Evolutionary conservation across 2,113 vertebrate genomes (phyloP).

Genomic region (Pterocles burchelli): DNA sequence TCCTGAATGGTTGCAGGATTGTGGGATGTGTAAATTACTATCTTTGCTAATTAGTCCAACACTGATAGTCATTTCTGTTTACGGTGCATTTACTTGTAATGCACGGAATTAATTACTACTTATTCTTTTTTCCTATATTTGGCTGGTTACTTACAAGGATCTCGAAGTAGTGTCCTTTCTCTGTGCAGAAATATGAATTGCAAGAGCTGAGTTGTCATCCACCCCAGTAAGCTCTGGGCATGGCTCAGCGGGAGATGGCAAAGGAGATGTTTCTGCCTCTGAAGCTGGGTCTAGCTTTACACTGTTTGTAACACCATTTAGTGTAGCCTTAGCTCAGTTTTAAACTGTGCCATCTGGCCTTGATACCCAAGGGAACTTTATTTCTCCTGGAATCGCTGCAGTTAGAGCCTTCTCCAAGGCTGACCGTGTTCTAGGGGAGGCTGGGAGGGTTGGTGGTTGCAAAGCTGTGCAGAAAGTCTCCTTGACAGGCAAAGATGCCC

Average conservation of each 20-base stretch:
- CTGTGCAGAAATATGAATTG: background rate
- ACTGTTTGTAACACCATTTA: background rate
- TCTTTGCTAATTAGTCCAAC: slow-evolving; percentile 21
- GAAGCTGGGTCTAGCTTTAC: background rate
- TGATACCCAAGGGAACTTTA: background rate
- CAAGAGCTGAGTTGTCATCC: background rate
- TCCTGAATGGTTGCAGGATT: background rate
- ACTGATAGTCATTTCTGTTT: background rate
- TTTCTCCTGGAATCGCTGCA: background rate
- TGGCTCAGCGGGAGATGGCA: background rate
- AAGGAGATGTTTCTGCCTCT: background rate
- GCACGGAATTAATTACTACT: background rate
- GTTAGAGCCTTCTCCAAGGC: background rate
- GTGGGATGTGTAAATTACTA: background rate
- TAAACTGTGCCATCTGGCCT: slow-evolving; percentile 20
- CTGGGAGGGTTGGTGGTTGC: background rate
- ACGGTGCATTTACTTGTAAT: background rate
- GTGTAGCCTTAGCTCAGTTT: background rate
- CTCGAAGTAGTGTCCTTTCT: background rate
- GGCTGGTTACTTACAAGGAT: background rate
- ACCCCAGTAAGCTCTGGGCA: background rate
- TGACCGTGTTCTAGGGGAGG: background rate
- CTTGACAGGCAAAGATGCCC: background rate
- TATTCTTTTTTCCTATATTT: background rate
- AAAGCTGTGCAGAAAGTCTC: background rate